Percentiles rank a stretch among this genome's conserved stretches.
Conservation (phyloP, 2,888 invertebrate genomes). For the Lomographa bimaculata region DNA sequence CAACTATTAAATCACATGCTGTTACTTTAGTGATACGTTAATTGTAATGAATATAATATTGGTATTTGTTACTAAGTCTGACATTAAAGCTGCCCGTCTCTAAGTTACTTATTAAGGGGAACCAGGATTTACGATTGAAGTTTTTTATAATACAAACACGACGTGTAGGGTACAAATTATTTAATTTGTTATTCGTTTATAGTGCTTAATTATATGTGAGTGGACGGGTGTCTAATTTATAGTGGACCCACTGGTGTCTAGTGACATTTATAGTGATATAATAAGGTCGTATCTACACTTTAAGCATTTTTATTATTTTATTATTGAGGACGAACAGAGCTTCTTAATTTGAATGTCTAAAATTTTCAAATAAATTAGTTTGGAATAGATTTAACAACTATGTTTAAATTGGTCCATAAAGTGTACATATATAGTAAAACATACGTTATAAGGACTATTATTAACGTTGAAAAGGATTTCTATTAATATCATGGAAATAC, state of each 20-base stretch:
- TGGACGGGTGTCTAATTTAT: conserved; percentile 60
- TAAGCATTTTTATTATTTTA: conserved; percentile 22
- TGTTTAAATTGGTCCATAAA: neutral
- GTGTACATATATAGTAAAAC: neutral
- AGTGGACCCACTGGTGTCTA: conserved; percentile 45
- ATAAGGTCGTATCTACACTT: conserved; percentile 49
- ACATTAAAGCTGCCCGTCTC: conserved; percentile 66
- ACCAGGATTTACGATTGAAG: conserved; percentile 74
- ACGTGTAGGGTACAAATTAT: conserved; percentile 68
- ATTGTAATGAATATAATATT: conserved; percentile 61
- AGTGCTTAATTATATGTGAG: conserved; percentile 65
- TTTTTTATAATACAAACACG: conserved; percentile 75
- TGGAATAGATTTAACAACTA: neutral
- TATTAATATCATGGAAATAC: too few species aligned
- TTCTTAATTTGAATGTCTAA: conserved; percentile 18
- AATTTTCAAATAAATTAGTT: conserved; percentile 10
- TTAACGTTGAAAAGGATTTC: too few species aligned
- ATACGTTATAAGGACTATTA: too few species aligned
- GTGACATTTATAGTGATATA: conserved; percentile 58
- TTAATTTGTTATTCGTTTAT: conserved; percentile 76
- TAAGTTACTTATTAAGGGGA: conserved; percentile 70
- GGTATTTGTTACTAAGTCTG: conserved; percentile 72
- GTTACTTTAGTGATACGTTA: neutral
- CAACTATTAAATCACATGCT: conserved; percentile 16
- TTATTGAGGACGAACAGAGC: conserved; percentile 20